A percentile compares a stretch with the other conserved stretches of the same genome.
Conservation (phyloP, 2,888 invertebrate species). For the Disparrhopalites patrizii region DNA sequence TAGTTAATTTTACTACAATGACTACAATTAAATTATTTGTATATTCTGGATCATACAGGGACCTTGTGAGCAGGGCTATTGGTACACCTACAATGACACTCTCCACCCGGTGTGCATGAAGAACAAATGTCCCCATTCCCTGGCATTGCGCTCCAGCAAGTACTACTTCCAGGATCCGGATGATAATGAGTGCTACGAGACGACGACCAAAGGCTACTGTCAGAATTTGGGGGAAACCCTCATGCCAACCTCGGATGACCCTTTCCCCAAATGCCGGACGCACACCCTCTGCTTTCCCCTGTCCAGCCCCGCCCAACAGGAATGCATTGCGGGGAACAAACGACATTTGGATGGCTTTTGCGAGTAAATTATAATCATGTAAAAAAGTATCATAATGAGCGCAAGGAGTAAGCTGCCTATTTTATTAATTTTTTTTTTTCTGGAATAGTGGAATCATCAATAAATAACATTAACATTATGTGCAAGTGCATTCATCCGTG, state of each 20-base stretch:
- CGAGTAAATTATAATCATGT: constrained; percentile 14
- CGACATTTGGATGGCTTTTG: constrained; percentile 24
- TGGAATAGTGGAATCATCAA: no score
- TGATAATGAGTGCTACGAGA: constrained; percentile 40
- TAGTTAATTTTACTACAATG: no score
- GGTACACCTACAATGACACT: constrained; percentile 39
- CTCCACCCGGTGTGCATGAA: constrained; percentile 36
- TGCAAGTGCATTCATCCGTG: no score
- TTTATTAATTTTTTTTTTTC: no score
- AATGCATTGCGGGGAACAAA: constrained; percentile 42
- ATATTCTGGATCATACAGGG: constrained; percentile 30
- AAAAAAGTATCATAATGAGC: no score
- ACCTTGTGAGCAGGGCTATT: constrained; percentile 41
- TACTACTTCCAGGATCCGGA: constrained; percentile 37
- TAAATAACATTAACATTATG: no score
- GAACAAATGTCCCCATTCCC: constrained; percentile 30
- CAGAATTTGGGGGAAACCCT: constrained; percentile 32
- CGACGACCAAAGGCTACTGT: constrained; percentile 38
- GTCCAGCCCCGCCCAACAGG: constrained; percentile 35
- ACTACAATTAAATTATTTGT: neutral
- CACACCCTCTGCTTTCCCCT: constrained; percentile 37
- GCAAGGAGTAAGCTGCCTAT: no score
- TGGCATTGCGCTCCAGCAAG: neutral
- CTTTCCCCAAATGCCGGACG: constrained; percentile 42
- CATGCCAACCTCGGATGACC: constrained; percentile 35